Evolutionary conservation across 37 sponge, comb jelly and placozoan genomes (phyloP).

Genomic region (Amphimedon queenslandica): DNA sequence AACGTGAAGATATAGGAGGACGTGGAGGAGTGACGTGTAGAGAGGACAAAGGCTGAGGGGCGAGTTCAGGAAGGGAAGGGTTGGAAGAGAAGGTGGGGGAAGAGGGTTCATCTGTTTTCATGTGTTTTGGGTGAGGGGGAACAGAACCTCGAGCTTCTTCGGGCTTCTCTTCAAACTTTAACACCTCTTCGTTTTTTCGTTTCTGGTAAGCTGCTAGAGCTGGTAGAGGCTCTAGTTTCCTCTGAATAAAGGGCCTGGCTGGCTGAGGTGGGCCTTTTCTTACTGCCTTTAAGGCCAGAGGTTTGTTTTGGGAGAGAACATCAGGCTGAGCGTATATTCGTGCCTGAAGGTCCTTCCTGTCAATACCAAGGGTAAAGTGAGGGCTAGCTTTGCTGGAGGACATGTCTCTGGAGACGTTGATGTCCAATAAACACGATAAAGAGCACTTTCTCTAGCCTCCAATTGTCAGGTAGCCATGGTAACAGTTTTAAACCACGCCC

Average conservation of each 20-base stretch:
- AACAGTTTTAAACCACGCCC: too few relatives aligned
- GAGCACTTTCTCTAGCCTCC: too few relatives aligned
- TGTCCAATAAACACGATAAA: too few relatives aligned
- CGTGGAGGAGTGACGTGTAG: not conserved
- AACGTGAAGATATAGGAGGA: not conserved
- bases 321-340: not conserved
- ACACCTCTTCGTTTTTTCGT: slow-evolving; percentile 12
- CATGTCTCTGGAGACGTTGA: too few relatives aligned
- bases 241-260: not conserved
- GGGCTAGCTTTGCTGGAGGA: too few relatives aligned
- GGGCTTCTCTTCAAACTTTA: not conserved
- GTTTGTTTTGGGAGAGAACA: not conserved
- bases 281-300: not conserved
- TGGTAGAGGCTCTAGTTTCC: slow-evolving; percentile 12
- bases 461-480: too few relatives aligned
- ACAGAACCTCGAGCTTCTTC: not conserved
- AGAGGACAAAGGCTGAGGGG: not conserved
- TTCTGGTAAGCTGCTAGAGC: slow-evolving; percentile 24
- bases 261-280: not conserved
- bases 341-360: not conserved
- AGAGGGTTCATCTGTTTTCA: not conserved
- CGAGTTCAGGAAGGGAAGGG: not conserved
- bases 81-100: not conserved
- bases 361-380: not conserved
- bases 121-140: not conserved